Evolutionary conservation across 1,140 invertebrate genomes (phyloP).

Genomic region (Paramacrobiotus metropolitanus): DNA sequence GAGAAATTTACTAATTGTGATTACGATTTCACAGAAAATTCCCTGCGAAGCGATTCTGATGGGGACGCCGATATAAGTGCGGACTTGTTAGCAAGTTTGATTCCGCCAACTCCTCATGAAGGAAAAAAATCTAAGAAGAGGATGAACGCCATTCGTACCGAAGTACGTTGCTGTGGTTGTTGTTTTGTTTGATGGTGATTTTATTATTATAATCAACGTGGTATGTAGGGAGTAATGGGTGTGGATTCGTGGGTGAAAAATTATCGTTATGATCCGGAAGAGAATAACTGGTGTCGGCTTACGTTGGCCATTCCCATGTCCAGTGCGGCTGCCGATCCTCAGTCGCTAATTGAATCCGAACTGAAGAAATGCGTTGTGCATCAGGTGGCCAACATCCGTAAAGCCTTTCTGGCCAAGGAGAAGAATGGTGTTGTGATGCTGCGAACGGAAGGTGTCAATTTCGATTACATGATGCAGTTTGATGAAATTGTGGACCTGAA

Average conservation of each 20-base stretch:
- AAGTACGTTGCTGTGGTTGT: too few relatives aligned
- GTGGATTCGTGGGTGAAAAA: slow-evolving; percentile 25
- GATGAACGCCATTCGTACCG: too few relatives aligned
- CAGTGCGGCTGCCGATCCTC: slow-evolving; percentile 36
- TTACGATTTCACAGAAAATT: slow-evolving; percentile 4
- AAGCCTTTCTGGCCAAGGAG: slow-evolving; percentile 39
- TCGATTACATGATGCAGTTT: slow-evolving; percentile 57
- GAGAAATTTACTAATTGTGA: too few relatives aligned
- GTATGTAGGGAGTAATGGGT: too few relatives aligned
- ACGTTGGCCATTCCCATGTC: slow-evolving; percentile 31
- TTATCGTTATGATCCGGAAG: slow-evolving; percentile 48
- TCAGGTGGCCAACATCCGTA: slow-evolving; percentile 51
- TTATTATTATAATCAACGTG: too few relatives aligned
- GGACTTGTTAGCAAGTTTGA: too few relatives aligned
- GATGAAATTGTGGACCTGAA: slow-evolving; percentile 56
- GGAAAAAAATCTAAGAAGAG: too few relatives aligned
- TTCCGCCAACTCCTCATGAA: too few relatives aligned
- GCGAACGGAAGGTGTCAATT: slow-evolving; percentile 82
- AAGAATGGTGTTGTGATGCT: slow-evolving; percentile 31
- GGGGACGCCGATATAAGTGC: background rate
- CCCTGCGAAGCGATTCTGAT: background rate
- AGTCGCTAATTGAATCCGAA: slow-evolving; percentile 45
- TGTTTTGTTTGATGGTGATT: too few relatives aligned
- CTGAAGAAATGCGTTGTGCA: slow-evolving; percentile 47
- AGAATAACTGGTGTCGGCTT: slow-evolving; percentile 46